A percentile compares a stretch with the other conserved stretches of the same genome.
Evolutionary conservation across 2,888 invertebrate genomes (phyloP).

Genomic region (Xylota segnis): DNA sequence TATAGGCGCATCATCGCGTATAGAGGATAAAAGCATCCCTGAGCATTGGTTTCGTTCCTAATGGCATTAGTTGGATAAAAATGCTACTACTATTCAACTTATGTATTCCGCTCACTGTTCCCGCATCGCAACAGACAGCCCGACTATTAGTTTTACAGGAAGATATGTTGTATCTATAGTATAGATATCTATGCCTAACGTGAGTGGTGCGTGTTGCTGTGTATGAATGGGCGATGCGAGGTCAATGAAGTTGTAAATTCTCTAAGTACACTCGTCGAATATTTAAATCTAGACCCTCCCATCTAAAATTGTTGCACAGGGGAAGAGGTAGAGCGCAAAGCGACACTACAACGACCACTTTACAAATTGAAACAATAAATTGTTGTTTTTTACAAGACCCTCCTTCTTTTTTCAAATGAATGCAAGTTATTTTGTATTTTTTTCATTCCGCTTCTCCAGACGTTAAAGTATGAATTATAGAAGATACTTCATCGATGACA

Average conservation of each 20-base stretch:
- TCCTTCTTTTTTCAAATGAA: neutral
- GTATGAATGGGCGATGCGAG: conserved; percentile 28
- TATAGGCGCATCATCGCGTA: conserved; percentile 10
- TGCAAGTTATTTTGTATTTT: conserved; percentile 1
- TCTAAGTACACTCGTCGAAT: conserved; percentile 55
- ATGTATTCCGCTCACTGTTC: conserved; percentile 56
- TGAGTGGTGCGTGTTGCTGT: conserved; percentile 36
- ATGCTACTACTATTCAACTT: conserved; percentile 27
- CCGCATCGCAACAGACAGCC: conserved; percentile 32
- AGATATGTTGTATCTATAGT: conserved; percentile 16
- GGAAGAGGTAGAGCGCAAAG: conserved; percentile 10
- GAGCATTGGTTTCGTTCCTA: conserved; percentile 17
- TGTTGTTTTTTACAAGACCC: conserved; percentile 55
- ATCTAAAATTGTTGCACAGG: conserved; percentile 1
- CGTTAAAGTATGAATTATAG: conserved; percentile 58
- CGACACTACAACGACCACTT: conserved; percentile 45
- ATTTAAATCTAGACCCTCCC: conserved; percentile 49
- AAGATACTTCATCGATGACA: conserved; percentile 66
- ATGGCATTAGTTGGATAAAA: conserved; percentile 26
- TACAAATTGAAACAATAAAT: conserved; percentile 71
- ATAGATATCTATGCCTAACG: neutral
- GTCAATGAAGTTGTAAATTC: conserved; percentile 72
- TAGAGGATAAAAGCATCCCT: conserved; percentile 52
- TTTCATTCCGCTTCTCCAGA: conserved; percentile 9
- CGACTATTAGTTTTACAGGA: conserved; percentile 26